Conservation (phyloP, 2,888 invertebrate species). For the Leptogaster cylindrica region DNA sequence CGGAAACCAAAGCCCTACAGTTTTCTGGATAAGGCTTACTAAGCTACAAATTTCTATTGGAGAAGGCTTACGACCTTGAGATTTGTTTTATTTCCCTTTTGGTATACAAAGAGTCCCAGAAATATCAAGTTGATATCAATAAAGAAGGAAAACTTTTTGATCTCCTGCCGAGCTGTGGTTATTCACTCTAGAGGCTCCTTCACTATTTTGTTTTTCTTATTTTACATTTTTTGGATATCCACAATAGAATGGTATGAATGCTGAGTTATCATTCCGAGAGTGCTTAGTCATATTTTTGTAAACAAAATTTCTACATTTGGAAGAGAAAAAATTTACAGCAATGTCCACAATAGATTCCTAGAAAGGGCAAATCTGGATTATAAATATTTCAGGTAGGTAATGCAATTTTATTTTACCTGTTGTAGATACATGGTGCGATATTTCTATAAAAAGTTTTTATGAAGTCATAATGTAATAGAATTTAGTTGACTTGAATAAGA, state of each 20-base stretch:
- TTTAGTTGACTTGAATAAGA: too few relatives aligned
- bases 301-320: neutral
- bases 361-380: too few relatives aligned
- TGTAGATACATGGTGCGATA: too few relatives aligned
- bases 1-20: constrained; percentile 25
- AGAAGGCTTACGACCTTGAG: neutral
- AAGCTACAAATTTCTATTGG: constrained; percentile 32
- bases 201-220: neutral
- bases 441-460: too few relatives aligned
- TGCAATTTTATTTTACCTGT: too few relatives aligned
- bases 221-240: neutral
- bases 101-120: neutral
- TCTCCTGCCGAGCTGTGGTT: constrained; percentile 7
- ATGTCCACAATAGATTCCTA: too few relatives aligned
- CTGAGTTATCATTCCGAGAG: neutral
- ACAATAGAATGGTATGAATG: neutral
- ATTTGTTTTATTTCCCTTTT: constrained; percentile 37
- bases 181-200: neutral
- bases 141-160: neutral
- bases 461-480: too few relatives aligned
- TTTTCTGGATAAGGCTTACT: constrained; percentile 26
- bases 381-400: too few relatives aligned
- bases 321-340: neutral
- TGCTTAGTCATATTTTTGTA: neutral
- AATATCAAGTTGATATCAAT: constrained; percentile 12